Percentiles rank a stretch among this genome's conserved stretches.
Evolutionary conservation across 2,888 invertebrate species (phyloP).

Genomic region (Gymnoscelis rufifasciata): DNA sequence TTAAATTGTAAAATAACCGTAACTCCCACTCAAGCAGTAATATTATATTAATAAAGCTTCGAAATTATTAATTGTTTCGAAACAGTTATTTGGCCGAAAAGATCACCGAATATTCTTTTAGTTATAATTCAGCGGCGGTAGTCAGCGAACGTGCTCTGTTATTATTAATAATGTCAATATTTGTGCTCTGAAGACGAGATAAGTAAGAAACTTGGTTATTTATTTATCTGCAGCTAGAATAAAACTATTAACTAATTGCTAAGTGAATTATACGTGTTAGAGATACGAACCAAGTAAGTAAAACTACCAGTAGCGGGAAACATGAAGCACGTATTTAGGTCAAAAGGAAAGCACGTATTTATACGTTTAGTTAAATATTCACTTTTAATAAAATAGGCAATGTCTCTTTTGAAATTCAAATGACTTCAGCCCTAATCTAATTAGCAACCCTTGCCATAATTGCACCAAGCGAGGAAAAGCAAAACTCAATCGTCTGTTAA

Average conservation of each 20-base stretch:
- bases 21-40: no score
- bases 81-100: not conserved
- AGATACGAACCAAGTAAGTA: conserved; percentile 20
- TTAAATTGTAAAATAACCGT: no score
- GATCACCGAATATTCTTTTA: conserved; percentile 33
- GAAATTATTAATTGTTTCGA: not conserved
- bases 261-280: conserved; percentile 37
- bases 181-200: conserved; percentile 58
- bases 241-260: conserved; percentile 48
- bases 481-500: conserved; percentile 32
- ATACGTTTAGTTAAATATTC: not conserved
- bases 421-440: conserved; percentile 6
- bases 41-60: no score
- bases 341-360: conserved; percentile 8
- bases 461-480: conserved; percentile 15
- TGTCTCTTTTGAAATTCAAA: not conserved
- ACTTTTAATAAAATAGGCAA: not conserved
- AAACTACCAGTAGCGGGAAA: conserved; percentile 6
- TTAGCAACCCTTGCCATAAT: conserved; percentile 16
- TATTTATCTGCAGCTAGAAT: conserved; percentile 49
- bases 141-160: conserved; percentile 54
- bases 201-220: conserved; percentile 55
- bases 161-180: conserved; percentile 68
- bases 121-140: conserved; percentile 53
- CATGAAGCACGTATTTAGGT: conserved; percentile 11